These are phyloP conservation scores for Hippocampus abdominalis DNA, from an alignment of 2,113 vertebrate genomes.

Conservation along the genomic window DNA sequence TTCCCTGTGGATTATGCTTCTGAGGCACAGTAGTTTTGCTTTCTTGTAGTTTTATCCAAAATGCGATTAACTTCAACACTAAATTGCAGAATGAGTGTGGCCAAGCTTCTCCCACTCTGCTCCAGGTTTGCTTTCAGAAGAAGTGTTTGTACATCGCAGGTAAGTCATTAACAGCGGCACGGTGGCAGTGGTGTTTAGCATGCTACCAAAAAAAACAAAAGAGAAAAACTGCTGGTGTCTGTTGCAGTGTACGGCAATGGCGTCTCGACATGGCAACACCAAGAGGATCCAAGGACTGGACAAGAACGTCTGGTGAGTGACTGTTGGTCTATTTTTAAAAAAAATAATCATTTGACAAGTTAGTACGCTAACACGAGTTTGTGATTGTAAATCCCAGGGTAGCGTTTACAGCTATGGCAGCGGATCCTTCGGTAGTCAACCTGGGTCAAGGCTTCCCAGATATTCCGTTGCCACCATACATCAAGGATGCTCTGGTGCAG, in stretches of 20 bases:
- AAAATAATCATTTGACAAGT: not conserved
- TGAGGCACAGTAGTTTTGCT: not conserved
- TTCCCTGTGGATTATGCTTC: not conserved
- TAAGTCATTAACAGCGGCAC: slow-evolving; percentile 26
- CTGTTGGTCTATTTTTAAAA: not conserved
- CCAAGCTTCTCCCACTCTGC: slow-evolving; percentile 17
- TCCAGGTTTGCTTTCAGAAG: slow-evolving; percentile 23
- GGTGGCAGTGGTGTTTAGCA: not conserved
- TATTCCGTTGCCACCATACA: slow-evolving; percentile 83
- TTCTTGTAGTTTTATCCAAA: not conserved
- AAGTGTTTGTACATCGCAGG: slow-evolving; percentile 53
- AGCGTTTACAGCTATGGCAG: slow-evolving; percentile 84
- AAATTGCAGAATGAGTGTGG: slow-evolving; percentile 56
- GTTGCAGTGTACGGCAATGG: slow-evolving; percentile 59
- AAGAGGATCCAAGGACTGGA: slow-evolving; percentile 91
- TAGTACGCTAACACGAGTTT: not conserved
- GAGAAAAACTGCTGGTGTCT: too few relatives aligned
- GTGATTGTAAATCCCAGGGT: slow-evolving; percentile 70
- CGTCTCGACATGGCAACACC: slow-evolving; percentile 80
- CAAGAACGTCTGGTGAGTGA: slow-evolving; percentile 87
- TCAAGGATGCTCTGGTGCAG: slow-evolving; percentile 83
- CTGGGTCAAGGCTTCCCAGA: slow-evolving; percentile 91
- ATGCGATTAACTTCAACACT: not conserved
- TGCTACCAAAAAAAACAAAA: not conserved
- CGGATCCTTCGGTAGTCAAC: slow-evolving; percentile 87